Evolutionary conservation across 2,888 invertebrate species (phyloP).

Genomic region (Holacanthella duospinosa): DNA sequence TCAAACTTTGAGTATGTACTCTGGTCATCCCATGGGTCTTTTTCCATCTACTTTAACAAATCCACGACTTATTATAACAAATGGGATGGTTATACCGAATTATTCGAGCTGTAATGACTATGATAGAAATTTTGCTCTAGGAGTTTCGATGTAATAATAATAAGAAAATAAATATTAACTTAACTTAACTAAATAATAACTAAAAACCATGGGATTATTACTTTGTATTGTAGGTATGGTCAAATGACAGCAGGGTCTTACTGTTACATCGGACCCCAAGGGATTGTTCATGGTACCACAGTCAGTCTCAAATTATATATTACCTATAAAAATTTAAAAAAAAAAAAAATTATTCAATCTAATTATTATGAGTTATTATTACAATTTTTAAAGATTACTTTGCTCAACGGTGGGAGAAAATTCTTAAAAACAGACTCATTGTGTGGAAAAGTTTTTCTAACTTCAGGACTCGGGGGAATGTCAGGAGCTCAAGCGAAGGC

Average conservation of each 20-base stretch:
- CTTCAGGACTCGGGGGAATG: constrained; percentile 53
- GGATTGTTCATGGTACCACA: constrained; percentile 55
- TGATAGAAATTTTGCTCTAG: constrained; percentile 51
- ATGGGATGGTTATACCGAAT: constrained; percentile 55
- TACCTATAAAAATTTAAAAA: not conserved
- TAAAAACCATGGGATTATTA: too few species aligned
- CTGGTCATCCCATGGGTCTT: constrained; percentile 52
- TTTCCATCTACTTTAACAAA: constrained; percentile 47
- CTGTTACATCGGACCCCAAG: constrained; percentile 56
- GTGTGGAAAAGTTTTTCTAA: constrained; percentile 49
- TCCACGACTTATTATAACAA: constrained; percentile 51
- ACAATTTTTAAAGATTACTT: constrained; percentile 44
- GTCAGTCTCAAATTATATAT: constrained; percentile 41
- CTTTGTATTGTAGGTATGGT: constrained; percentile 39
- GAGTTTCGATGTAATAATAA: constrained; percentile 36
- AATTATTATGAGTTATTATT: too few species aligned
- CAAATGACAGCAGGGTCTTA: constrained; percentile 56
- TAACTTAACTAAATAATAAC: too few species aligned
- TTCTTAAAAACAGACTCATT: constrained; percentile 45
- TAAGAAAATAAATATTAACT: too few species aligned
- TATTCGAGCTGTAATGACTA: constrained; percentile 49
- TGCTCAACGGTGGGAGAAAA: constrained; percentile 51
- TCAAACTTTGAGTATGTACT: constrained; percentile 52
- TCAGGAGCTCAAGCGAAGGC: constrained; percentile 55
- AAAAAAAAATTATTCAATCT: constrained; percentile 8